Evolutionary conservation across 2,113 vertebrate species (phyloP).

Genomic region (Heterochromis multidens): DNA sequence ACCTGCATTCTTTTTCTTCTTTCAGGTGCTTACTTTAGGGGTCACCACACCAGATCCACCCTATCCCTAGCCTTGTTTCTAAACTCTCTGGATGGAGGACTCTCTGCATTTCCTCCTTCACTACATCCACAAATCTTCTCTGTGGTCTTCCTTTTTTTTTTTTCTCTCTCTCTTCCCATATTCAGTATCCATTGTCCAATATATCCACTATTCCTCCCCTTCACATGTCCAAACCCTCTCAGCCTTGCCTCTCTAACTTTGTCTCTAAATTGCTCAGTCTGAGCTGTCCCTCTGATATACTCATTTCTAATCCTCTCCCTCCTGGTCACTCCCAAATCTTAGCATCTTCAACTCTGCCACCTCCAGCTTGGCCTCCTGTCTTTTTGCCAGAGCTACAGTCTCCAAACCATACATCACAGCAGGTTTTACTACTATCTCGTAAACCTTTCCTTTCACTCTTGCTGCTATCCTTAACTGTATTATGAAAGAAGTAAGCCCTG

Average conservation of each 20-base stretch:
- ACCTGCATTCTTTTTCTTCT: neutral
- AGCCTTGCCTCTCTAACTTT: neutral
- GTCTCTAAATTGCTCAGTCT: no score
- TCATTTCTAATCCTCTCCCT: neutral
- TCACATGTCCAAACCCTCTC: neutral
- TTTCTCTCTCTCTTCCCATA: neutral
- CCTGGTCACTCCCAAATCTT: neutral
- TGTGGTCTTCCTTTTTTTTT: neutral
- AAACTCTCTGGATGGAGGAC: no score
- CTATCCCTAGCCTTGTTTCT: neutral
- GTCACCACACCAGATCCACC: neutral
- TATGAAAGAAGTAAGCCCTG: neutral
- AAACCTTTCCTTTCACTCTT: neutral
- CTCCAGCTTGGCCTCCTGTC: neutral
- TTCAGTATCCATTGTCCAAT: neutral
- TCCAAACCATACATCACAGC: neutral
- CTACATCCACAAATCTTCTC: neutral
- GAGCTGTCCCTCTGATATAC: neutral
- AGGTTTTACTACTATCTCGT: neutral
- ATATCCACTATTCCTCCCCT: neutral
- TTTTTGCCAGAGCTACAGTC: neutral
- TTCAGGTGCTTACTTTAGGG: neutral
- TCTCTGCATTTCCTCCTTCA: neutral
- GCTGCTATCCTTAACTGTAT: rapidly evolving
- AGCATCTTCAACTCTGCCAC: neutral